Evolutionary conservation across 2,888 invertebrate species (phyloP).

Genomic region (Alviniconcha strummeri): DNA sequence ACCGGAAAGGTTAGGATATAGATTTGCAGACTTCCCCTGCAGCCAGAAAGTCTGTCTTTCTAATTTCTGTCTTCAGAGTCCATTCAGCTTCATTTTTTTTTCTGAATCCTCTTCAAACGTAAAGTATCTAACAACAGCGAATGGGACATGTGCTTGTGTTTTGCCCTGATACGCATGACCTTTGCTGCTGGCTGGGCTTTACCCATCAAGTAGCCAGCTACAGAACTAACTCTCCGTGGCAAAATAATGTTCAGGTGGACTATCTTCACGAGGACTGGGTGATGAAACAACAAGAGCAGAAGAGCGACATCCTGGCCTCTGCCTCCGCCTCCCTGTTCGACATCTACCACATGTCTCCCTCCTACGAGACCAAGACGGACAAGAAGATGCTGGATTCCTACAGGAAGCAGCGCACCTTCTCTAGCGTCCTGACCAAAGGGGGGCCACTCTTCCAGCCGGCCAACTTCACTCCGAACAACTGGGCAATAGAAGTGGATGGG

Average conservation of each 20-base stretch:
- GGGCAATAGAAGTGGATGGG: constrained; percentile 50
- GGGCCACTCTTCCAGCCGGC: constrained; percentile 50
- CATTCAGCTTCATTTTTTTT: too few relatives aligned
- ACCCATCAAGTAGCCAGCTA: too few relatives aligned
- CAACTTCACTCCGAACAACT: constrained; percentile 54
- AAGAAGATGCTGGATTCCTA: neutral
- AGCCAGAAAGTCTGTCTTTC: too few relatives aligned
- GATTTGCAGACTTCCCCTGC: too few relatives aligned
- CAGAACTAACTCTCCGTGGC: too few relatives aligned
- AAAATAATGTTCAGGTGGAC: constrained; percentile 30
- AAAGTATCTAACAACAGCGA: too few relatives aligned
- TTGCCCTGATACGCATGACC: too few relatives aligned
- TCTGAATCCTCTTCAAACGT: neutral
- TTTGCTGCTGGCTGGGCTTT: too few relatives aligned
- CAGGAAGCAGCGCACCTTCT: constrained; percentile 15
- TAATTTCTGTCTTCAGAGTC: too few relatives aligned
- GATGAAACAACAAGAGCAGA: neutral
- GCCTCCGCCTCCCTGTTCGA: constrained; percentile 37
- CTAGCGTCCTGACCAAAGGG: constrained; percentile 35
- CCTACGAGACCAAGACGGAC: constrained; percentile 31
- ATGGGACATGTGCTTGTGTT: too few relatives aligned
- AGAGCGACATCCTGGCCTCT: constrained; percentile 34
- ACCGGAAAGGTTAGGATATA: too few relatives aligned
- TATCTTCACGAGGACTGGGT: constrained; percentile 29
- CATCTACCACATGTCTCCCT: constrained; percentile 31